phyloP scores from a whole-genome alignment of 2,113 vertebrate species.

The Ammodytes marinus region DNA sequence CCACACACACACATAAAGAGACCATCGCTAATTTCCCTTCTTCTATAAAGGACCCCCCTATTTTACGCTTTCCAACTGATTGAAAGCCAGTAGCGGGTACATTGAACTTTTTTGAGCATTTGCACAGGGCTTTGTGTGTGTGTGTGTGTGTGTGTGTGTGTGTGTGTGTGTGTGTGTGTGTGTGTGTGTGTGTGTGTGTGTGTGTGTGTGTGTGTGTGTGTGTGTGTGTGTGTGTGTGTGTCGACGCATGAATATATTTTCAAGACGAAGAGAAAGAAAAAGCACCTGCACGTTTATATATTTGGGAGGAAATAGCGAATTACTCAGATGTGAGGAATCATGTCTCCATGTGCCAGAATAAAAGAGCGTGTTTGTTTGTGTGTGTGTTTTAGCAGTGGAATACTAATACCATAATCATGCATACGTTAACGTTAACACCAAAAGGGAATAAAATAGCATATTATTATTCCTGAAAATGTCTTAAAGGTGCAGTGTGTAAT shows the following conservation, averaged over 20 bases:
- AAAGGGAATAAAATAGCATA: neutral
- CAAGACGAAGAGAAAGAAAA: conserved; percentile 45
- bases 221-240: conserved; percentile 49
- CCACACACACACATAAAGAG: conserved; percentile 94
- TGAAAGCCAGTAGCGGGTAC: conserved; percentile 72
- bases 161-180: conserved; percentile 60
- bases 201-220: conserved; percentile 58
- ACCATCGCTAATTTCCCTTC: conserved; percentile 94
- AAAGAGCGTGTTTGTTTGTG: conserved; percentile 49
- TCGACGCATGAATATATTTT: conserved; percentile 62
- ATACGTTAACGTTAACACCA: neutral
- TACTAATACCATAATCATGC: conserved; percentile 33
- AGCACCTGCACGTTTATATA: conserved; percentile 75
- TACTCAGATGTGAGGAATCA: conserved; percentile 51
- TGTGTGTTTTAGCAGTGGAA: conserved; percentile 46
- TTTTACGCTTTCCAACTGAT: conserved; percentile 85
- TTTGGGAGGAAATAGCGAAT: conserved; percentile 36
- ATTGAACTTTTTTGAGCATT: conserved; percentile 80
- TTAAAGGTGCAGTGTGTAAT: too few relatives aligned
- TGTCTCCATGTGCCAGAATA: conserved; percentile 2
- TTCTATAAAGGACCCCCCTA: conserved; percentile 89
- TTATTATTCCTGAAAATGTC: too few relatives aligned
- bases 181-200: conserved; percentile 41
- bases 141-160: conserved; percentile 43
- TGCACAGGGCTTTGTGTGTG: conserved; percentile 69